Conservation (phyloP, 2,797 vertebrate genomes). For the Thamnophis elegans region DNA sequence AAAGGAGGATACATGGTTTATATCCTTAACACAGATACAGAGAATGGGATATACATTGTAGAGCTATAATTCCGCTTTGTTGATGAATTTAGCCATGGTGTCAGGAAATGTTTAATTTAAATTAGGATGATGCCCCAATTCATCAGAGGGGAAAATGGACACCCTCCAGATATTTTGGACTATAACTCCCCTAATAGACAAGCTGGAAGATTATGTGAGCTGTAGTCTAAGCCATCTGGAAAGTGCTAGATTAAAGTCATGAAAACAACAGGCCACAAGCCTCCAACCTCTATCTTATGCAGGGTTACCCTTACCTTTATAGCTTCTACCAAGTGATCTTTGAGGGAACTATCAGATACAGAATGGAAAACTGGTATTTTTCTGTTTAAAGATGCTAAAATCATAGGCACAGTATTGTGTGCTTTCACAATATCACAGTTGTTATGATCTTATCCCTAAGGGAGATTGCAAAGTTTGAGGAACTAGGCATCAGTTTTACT, state of each 20-base stretch:
- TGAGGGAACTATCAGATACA: not conserved
- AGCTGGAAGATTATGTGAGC: not conserved
- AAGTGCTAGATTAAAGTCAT: too few relatives aligned
- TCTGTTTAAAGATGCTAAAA: not conserved
- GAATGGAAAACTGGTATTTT: not conserved
- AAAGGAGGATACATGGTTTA: not conserved
- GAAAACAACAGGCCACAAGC: too few relatives aligned
- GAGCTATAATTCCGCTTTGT: not conserved
- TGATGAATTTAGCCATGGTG: not conserved
- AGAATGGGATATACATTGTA: not conserved
- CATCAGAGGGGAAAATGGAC: not conserved
- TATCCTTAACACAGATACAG: not conserved
- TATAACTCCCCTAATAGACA: not conserved
- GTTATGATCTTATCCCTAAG: not conserved
- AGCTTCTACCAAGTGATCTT: not conserved
- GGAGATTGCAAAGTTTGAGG: not conserved
- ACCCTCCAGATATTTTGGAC: not conserved
- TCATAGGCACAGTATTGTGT: not conserved
- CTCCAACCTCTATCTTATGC: not conserved
- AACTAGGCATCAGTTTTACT: not conserved
- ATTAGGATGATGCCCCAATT: not conserved
- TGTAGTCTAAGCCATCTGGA: not conserved
- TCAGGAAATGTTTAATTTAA: not conserved
- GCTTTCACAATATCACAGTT: not conserved
- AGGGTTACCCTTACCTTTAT: not conserved